Percentiles rank a stretch among this genome's conserved stretches.
These are phyloP conservation scores for Antennarius striatus DNA, from an alignment of 2,113 vertebrate genomes.

Conservation along the genomic window DNA sequence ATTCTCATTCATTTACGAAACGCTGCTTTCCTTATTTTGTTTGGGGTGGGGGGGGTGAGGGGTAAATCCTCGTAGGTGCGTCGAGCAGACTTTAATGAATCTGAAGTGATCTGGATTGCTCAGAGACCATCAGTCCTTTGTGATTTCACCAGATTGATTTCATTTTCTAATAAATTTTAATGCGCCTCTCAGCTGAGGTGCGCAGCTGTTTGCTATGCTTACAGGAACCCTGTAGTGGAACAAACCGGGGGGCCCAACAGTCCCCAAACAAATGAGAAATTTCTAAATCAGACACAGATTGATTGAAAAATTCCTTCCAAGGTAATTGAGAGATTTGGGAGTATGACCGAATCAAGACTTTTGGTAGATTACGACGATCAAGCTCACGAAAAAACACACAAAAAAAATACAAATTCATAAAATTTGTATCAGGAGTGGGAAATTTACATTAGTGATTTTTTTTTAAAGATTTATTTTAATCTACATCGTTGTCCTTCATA, in stretches of 20 bases:
- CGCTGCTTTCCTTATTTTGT: background rate
- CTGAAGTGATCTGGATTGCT: constrained; percentile 33
- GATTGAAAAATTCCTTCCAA: no score
- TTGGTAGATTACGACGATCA: no score
- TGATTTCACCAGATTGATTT: constrained; percentile 40
- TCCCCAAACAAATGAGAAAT: background rate
- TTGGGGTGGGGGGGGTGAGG: background rate
- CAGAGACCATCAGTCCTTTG: constrained; percentile 22
- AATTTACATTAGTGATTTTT: no score
- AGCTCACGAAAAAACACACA: no score
- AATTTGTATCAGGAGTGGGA: no score
- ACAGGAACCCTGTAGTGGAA: background rate
- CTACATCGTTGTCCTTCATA: no score
- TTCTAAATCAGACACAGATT: background rate
- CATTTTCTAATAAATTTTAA: constrained; percentile 33
- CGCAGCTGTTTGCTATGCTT: constrained; percentile 20
- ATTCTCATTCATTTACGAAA: constrained; percentile 26
- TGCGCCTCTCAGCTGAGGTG: constrained; percentile 13
- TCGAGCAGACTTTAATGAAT: constrained; percentile 31
- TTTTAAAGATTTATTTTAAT: no score
- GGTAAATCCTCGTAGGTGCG: constrained; percentile 13
- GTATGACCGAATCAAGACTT: no score
- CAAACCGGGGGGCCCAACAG: background rate
- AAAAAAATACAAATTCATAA: no score
- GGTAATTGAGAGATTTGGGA: no score